Base-by-base conservation (phyloP, 2,113 vertebrate genomes). In the Etheostoma spectabile region DNA sequence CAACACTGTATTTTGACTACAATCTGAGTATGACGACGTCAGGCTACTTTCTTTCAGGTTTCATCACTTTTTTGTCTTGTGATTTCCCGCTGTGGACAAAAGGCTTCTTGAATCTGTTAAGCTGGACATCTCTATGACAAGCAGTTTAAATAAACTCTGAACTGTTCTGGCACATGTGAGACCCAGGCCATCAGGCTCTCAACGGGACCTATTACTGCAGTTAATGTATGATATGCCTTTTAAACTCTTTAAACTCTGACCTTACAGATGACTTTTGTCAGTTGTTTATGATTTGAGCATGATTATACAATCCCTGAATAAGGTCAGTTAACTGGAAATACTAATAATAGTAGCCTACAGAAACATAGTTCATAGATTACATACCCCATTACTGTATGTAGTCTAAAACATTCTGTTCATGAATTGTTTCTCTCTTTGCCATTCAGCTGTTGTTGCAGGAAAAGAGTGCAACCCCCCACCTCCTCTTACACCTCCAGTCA, bases 211-310 rank as follows among this genome's bases (percentile, higher is more conserved):
- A 30, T 5, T 0, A 22, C 64, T 74, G 64, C 57, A 22, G 19
- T 64, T 42, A 18, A n/a, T 84, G 38, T 33, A n/a, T 68, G 27
- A 27, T 48, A 19, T 67, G 57, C 46, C 63, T 75, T 75, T 83
- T 19, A 86, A 51, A 73, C n/a, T n/a, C 38, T n/a, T 35, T 19
- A 35, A 77, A 22, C 77, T 70, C 45, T 89, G 86, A 90, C 80
- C 86, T 55, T 61, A 61, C 78, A 82, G 74, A 86, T 72, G 76
- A 88, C 73, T 79, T 61, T 49, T 88, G 24, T 77, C 59, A 80
- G 82, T 56, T 49, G 0, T 64, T n/a, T 53, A 11, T 30, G 16
- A 35, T 30, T 59, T 1, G 18, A 49, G 48, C 16, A 46, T 16
- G 38, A 51, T 33, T 11, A 33, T 48, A 13, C 46, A 27, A 15